These are phyloP conservation scores for Pipa parva DNA, from an alignment of 2,113 vertebrate genomes.

Conservation along the genomic window DNA sequence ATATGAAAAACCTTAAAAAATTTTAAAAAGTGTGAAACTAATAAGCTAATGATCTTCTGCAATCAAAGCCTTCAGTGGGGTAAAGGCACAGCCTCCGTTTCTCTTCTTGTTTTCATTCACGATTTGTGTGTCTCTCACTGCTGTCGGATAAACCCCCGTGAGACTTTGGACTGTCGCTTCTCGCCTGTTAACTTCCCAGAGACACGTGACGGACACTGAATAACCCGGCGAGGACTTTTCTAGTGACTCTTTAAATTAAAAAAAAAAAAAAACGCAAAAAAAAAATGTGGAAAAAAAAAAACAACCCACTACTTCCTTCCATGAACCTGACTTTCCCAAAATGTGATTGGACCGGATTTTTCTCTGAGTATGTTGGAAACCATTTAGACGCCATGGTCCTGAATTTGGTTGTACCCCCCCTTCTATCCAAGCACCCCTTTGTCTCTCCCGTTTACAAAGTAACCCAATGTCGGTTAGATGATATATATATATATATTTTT, in stretches of 20 bases:
- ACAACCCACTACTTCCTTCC: background rate
- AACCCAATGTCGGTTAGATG: constrained; percentile 27
- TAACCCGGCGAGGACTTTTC: constrained; percentile 37
- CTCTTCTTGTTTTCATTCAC: constrained; percentile 37
- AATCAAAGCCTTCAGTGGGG: constrained; percentile 57
- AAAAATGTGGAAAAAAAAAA: constrained; percentile 37
- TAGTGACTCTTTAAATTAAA: constrained; percentile 56
- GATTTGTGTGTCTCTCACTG: constrained; percentile 47
- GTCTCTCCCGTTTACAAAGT: constrained; percentile 40
- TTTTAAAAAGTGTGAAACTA: background rate
- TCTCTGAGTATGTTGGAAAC: constrained; percentile 48
- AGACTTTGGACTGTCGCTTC: constrained; percentile 51
- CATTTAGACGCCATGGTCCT: constrained; percentile 54
- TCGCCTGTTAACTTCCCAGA: constrained; percentile 44
- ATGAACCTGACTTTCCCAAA: constrained; percentile 42
- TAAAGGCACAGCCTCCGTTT: no score
- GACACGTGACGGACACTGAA: constrained; percentile 26
- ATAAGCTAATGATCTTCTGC: constrained; percentile 57
- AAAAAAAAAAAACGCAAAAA: constrained; percentile 40
- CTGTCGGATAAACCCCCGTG: constrained; percentile 45
- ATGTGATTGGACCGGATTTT: constrained; percentile 44
- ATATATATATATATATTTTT: constrained; percentile 43
- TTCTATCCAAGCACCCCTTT: no score
- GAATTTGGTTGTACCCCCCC: constrained; percentile 49
- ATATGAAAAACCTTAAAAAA: background rate